phyloP scores from a whole-genome alignment of 1,140 invertebrate genomes.

The Oedothorax gibbosus region DNA sequence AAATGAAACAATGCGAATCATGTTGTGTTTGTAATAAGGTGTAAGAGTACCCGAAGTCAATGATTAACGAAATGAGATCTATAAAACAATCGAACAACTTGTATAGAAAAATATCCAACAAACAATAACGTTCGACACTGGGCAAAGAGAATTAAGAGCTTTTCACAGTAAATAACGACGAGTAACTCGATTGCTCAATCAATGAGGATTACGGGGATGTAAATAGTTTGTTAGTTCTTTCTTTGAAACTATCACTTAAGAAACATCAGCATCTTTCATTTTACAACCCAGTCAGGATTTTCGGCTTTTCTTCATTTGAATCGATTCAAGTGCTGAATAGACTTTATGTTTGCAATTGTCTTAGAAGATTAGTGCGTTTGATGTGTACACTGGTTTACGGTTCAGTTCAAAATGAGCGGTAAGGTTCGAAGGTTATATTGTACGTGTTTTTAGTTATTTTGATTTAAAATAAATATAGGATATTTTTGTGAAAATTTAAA shows the following conservation, averaged over 20 bases:
- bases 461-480: too few species aligned
- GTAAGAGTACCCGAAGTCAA: too few species aligned
- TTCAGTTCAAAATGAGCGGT: not conserved
- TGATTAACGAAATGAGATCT: too few species aligned
- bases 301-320: conserved; percentile 19
- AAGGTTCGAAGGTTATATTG: not conserved
- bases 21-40: too few species aligned
- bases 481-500: too few species aligned
- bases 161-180: conserved; percentile 30
- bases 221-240: not conserved
- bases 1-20: too few species aligned
- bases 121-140: too few species aligned
- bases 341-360: conserved; percentile 40
- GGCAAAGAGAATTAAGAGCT: conserved; percentile 11
- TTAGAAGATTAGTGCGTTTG: conserved; percentile 28
- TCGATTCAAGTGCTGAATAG: conserved; percentile 41
- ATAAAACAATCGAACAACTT: too few species aligned
- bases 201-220: conserved; percentile 37
- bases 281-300: conserved; percentile 7
- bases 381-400: conserved; percentile 8
- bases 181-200: conserved; percentile 44
- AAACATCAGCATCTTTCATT: conserved; percentile 25
- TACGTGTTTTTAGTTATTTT: too few species aligned
- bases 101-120: too few species aligned
- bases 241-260: conserved; percentile 37